These are phyloP conservation scores for Magallana gigas DNA, from an alignment of 1,140 invertebrate genomes.

Conservation along the genomic window DNA sequence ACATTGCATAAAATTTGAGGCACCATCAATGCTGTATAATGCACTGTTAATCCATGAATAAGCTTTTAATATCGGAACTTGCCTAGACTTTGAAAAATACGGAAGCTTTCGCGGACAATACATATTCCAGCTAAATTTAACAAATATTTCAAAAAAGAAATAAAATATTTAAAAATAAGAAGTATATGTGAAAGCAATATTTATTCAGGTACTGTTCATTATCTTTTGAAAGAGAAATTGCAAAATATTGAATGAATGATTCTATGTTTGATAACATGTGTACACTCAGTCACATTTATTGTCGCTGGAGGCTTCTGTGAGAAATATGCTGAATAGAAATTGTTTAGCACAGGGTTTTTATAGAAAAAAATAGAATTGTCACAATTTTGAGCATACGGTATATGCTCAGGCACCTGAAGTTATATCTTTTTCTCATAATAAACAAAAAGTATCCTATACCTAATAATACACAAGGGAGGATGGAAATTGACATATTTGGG, in stretches of 20 bases:
- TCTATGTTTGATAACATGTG: background rate
- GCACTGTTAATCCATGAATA: constrained; percentile 5
- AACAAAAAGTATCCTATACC: background rate
- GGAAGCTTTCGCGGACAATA: background rate
- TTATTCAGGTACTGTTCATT: constrained; percentile 6
- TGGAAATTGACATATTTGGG: background rate
- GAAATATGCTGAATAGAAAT: background rate
- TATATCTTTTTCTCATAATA: constrained; percentile 7
- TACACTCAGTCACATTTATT: constrained; percentile 1
- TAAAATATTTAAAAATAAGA: background rate
- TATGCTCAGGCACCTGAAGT: constrained; percentile 4
- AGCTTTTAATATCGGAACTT: constrained; percentile 6
- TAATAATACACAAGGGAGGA: constrained; percentile 5
- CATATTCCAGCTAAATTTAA: background rate
- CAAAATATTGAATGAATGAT: constrained; percentile 1
- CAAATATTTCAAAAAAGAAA: background rate
- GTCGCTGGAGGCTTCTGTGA: constrained; percentile 3
- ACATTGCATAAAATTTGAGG: constrained; percentile 6
- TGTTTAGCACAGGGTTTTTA: constrained; percentile 5
- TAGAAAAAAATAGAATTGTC: constrained; percentile 1
- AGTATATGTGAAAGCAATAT: background rate
- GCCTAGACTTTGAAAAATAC: constrained; percentile 5
- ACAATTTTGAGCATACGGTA: background rate
- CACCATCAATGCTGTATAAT: constrained; percentile 5
- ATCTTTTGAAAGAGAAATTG: constrained; percentile 6